Evolutionary conservation across 2,113 vertebrate genomes (phyloP).

Genomic region (Taxidea taxus): DNA sequence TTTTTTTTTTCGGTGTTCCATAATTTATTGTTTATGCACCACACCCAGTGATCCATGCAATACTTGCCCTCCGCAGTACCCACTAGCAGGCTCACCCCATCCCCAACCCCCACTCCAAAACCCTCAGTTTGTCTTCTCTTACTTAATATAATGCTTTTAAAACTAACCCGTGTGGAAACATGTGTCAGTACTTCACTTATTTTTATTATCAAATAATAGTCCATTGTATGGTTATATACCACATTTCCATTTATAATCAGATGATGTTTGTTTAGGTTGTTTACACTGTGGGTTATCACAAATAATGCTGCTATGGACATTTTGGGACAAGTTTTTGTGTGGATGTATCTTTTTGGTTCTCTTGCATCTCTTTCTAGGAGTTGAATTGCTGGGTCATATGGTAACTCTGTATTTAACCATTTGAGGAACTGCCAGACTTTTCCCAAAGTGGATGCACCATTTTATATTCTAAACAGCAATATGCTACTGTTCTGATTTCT

Average conservation of each 20-base stretch:
- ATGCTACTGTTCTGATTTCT: background rate
- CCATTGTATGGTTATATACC: background rate
- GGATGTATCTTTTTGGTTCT: background rate
- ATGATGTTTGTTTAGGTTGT: background rate
- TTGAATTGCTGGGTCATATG: background rate
- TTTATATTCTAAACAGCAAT: background rate
- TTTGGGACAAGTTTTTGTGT: background rate
- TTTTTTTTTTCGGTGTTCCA: too few relatives aligned
- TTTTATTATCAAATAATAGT: background rate
- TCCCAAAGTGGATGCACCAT: background rate
- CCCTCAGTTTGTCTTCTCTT: background rate
- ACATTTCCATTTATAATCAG: background rate
- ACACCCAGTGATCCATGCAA: too few relatives aligned
- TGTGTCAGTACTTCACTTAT: background rate
- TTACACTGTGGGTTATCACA: background rate
- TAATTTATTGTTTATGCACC: too few relatives aligned
- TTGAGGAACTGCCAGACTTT: background rate
- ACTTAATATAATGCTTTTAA: background rate
- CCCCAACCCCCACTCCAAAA: too few relatives aligned
- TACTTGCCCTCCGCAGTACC: too few relatives aligned
- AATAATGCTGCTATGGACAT: background rate
- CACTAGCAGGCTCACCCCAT: too few relatives aligned
- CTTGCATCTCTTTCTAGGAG: background rate
- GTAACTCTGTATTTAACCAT: background rate
- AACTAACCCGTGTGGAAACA: background rate